Percentiles rank a stretch among this genome's conserved stretches.
Conservation (phyloP, 2,113 vertebrate genomes). For the Electrona antarctica region DNA sequence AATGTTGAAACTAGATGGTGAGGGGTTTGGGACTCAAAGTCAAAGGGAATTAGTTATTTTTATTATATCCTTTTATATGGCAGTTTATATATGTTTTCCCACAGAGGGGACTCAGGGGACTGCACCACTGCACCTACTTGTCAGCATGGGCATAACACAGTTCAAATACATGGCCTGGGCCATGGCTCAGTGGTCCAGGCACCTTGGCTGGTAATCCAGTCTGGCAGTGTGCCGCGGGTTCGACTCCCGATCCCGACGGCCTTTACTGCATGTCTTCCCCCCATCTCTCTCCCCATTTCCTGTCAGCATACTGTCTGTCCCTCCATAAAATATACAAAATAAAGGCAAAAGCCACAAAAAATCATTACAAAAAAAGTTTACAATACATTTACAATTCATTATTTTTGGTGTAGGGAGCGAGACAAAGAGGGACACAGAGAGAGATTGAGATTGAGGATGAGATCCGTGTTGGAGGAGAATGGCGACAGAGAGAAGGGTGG, state of each 20-base stretch:
- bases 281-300: too few relatives aligned
- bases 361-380: too few relatives aligned
- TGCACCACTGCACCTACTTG: conserved; percentile 1
- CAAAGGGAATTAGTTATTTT: neutral
- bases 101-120: neutral
- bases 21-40: neutral
- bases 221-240: too few relatives aligned
- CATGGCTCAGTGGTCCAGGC: too few relatives aligned
- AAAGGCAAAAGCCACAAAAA: too few relatives aligned
- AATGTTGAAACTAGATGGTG: conserved; percentile 16
- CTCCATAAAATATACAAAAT: too few relatives aligned
- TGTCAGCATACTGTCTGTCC: too few relatives aligned
- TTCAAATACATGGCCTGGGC: too few relatives aligned
- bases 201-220: too few relatives aligned
- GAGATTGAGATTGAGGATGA: conserved; percentile 19
- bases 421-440: neutral
- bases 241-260: too few relatives aligned
- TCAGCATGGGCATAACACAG: neutral
- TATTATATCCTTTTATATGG: too few relatives aligned
- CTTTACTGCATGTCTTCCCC: too few relatives aligned
- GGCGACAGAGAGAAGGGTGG: conserved; percentile 18
- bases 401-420: neutral
- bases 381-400: neutral
- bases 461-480: conserved; percentile 32
- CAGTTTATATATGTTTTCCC: neutral